Percentiles rank a stretch among this genome's conserved stretches.
Conservation (phyloP, 1,140 invertebrate species). For the Drosophila varians region DNA sequence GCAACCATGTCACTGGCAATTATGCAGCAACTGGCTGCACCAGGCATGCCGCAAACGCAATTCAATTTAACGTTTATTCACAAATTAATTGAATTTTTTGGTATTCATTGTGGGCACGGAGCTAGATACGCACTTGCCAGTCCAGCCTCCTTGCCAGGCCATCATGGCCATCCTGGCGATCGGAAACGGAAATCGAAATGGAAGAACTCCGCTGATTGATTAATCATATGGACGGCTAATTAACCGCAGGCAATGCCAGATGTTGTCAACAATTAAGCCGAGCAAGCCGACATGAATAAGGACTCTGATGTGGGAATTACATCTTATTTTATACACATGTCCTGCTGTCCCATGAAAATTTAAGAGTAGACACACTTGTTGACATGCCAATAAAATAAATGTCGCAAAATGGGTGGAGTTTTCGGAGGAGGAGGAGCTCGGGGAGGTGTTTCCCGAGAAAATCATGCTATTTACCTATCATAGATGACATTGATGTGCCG, state of each 20-base stretch:
- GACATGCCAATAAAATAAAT: not conserved
- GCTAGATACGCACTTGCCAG: conserved; percentile 7
- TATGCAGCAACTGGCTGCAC: conserved; percentile 50
- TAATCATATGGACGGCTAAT: conserved; percentile 61
- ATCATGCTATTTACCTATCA: not conserved
- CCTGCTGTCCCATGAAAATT: not conserved
- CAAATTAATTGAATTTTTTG: conserved; percentile 79
- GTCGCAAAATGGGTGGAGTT: too few species aligned
- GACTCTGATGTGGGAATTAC: too few species aligned
- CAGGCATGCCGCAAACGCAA: conserved; percentile 42
- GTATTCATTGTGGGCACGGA: conserved; percentile 53
- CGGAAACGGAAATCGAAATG: not conserved
- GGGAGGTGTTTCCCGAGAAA: not conserved
- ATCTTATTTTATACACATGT: not conserved
- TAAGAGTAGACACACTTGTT: not conserved
- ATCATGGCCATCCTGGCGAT: not conserved
- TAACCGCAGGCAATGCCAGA: conserved; percentile 64
- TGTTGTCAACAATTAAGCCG: conserved; percentile 61
- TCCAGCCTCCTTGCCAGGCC: not conserved
- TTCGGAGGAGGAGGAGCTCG: too few species aligned
- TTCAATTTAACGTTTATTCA: conserved; percentile 79
- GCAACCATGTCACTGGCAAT: conserved; percentile 74
- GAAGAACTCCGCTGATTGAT: conserved; percentile 11
- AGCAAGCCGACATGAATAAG: too few species aligned
- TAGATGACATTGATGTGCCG: not conserved